A percentile compares a stretch with the other conserved stretches of the same genome.
Conservation (phyloP, 53 echinoderm and acorn worm species). For the Patiria pectinifera region DNA sequence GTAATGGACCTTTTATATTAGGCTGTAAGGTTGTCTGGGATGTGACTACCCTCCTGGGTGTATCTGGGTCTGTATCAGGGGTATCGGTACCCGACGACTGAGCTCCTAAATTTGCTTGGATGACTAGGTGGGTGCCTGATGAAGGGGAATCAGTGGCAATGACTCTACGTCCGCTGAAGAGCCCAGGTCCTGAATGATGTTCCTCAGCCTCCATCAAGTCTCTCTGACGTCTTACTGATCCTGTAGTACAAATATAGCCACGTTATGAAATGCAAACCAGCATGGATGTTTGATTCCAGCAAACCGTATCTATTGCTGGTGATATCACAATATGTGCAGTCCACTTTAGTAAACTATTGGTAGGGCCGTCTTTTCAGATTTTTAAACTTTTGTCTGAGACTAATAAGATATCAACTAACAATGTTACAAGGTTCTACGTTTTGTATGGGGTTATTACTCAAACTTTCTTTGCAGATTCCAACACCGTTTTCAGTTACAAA, state of each 20-base stretch:
- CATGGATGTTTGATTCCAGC: not conserved
- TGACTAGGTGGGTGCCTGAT: constrained; percentile 47
- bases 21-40: not conserved
- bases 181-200: not conserved
- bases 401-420: too few species aligned
- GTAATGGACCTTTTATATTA: not conserved
- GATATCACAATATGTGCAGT: too few species aligned
- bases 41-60: constrained; percentile 18
- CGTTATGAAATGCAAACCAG: not conserved
- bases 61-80: constrained; percentile 9
- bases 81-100: constrained; percentile 11
- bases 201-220: not conserved
- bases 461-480: too few species aligned
- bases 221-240: not conserved
- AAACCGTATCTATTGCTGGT: not conserved
- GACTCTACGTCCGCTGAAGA: constrained; percentile 44
- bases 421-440: too few species aligned
- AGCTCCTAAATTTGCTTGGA: constrained; percentile 30
- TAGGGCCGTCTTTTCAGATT: too few species aligned
- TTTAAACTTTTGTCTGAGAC: too few species aligned
- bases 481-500: too few species aligned
- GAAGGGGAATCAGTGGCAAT: constrained; percentile 39
- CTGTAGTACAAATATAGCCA: not conserved
- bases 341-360: too few species aligned
- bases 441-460: too few species aligned